Evolutionary conservation across 2,888 invertebrate genomes (phyloP).

Genomic region (Epinotia demarniana): DNA sequence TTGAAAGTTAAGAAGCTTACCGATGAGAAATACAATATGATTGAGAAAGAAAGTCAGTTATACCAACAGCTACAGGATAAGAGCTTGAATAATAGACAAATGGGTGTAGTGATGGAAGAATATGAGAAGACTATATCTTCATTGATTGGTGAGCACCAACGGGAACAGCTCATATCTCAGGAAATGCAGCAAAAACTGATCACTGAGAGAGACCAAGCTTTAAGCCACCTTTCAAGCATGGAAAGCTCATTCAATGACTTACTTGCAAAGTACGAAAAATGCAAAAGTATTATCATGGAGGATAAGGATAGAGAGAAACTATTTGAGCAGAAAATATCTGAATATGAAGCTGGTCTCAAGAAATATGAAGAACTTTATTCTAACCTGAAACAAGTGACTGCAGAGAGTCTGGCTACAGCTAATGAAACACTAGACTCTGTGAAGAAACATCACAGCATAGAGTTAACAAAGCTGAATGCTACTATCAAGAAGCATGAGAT

Average conservation of each 20-base stretch:
- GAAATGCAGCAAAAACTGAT: conserved; percentile 78
- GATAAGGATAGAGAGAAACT: conserved; percentile 87
- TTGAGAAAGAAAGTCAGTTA: conserved; percentile 67
- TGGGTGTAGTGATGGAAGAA: conserved; percentile 89
- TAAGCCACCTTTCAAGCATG: conserved; percentile 84
- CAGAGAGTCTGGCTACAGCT: conserved; percentile 88
- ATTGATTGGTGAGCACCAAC: conserved; percentile 89
- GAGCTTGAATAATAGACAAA: conserved; percentile 73
- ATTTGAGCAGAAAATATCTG: conserved; percentile 86
- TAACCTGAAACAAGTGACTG: conserved; percentile 92
- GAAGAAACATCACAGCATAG: conserved; percentile 89
- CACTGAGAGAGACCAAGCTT: conserved; percentile 84
- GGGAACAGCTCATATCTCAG: conserved; percentile 82
- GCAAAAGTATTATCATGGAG: conserved; percentile 82
- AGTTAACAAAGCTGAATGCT: conserved; percentile 92
- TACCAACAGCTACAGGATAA: conserved; percentile 72
- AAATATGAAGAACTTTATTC: conserved; percentile 92
- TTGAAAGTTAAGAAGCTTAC: conserved; percentile 68
- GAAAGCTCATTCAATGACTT: conserved; percentile 87
- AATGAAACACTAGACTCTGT: conserved; percentile 92
- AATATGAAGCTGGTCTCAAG: conserved; percentile 88
- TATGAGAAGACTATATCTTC: conserved; percentile 92
- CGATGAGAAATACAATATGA: conserved; percentile 65
- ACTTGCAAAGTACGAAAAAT: conserved; percentile 86
- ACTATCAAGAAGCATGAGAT: conserved; percentile 95